Percentiles rank a stretch among this genome's conserved stretches.
Evolutionary conservation across 2,797 vertebrate species (phyloP).

Genomic region (Acrocephalus scirpaceus): DNA sequence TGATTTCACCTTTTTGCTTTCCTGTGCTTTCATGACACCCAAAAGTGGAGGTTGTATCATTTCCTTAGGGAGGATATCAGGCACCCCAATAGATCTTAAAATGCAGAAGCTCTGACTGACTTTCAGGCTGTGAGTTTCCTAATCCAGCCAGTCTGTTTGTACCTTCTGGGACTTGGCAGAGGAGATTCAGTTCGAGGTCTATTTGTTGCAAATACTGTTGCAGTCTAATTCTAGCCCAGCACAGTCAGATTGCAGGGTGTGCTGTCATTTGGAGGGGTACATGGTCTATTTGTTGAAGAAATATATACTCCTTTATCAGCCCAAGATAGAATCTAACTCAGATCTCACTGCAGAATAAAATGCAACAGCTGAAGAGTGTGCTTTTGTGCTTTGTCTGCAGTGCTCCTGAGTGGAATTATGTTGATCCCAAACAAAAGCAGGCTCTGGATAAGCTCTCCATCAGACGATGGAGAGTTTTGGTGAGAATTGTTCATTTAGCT

Average conservation of each 20-base stretch:
- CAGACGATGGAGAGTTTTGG: constrained; percentile 93
- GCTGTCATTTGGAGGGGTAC: background rate
- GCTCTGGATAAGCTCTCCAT: constrained; percentile 58
- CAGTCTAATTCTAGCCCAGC: background rate
- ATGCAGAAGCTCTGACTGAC: background rate
- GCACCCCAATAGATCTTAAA: background rate
- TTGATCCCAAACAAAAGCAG: constrained; percentile 72
- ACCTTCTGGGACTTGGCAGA: background rate
- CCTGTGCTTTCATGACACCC: background rate
- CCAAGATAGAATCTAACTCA: background rate
- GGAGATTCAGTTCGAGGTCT: background rate
- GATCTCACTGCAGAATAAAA: background rate
- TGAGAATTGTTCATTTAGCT: constrained; percentile 49
- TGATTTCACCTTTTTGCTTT: background rate
- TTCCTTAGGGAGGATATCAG: background rate
- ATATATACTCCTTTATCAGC: background rate
- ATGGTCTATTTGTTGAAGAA: background rate
- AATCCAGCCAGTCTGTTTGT: background rate
- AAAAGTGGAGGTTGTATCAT: background rate
- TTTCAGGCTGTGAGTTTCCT: background rate
- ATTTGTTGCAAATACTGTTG: background rate
- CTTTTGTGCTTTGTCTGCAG: constrained; percentile 51
- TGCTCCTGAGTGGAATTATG: constrained; percentile 83
- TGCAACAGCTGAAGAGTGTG: background rate
- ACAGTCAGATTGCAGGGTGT: background rate